phyloP scores from a whole-genome alignment of 2,888 invertebrate species.

The Temnothorax ravouxi region DNA sequence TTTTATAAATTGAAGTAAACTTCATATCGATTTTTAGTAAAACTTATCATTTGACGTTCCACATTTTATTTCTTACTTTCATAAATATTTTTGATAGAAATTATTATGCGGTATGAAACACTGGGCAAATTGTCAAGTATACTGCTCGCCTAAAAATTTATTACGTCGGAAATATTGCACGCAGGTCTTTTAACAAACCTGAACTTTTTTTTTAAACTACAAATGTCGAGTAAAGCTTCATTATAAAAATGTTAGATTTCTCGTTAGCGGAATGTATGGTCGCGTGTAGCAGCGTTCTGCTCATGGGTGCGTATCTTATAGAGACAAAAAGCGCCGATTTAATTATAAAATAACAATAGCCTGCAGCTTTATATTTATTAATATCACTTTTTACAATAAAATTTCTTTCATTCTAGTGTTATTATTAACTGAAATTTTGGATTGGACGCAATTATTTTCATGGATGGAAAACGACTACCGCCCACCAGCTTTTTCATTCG shows the following conservation, averaged over 20 bases:
- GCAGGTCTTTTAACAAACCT: neutral
- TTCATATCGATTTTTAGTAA: slow-evolving; percentile 1
- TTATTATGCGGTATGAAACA: slow-evolving; percentile 15
- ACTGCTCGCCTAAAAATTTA: neutral
- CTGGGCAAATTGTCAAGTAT: slow-evolving; percentile 61
- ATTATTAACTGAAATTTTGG: slow-evolving; percentile 79
- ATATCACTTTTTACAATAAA: neutral
- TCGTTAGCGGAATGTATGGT: slow-evolving; percentile 79
- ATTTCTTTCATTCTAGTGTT: slow-evolving; percentile 70
- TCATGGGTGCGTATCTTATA: slow-evolving; percentile 75
- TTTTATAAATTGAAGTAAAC: slow-evolving; percentile 23
- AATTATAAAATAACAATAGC: neutral
- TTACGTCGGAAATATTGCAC: neutral
- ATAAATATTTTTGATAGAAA: slow-evolving; percentile 21
- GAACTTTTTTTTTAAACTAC: neutral
- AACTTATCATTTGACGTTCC: slow-evolving; percentile 37
- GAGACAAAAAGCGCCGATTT: neutral
- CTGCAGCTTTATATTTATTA: neutral
- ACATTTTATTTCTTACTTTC: slow-evolving; percentile 18
- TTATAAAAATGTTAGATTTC: slow-evolving; percentile 74
- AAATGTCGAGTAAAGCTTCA: neutral
- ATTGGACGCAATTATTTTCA: slow-evolving; percentile 77
- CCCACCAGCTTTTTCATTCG: slow-evolving; percentile 58
- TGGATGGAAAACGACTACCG: slow-evolving; percentile 67
- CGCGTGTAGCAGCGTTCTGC: slow-evolving; percentile 76